Base-by-base conservation (phyloP, 2,113 vertebrate species). In the Microcebus tavaratra region DNA sequence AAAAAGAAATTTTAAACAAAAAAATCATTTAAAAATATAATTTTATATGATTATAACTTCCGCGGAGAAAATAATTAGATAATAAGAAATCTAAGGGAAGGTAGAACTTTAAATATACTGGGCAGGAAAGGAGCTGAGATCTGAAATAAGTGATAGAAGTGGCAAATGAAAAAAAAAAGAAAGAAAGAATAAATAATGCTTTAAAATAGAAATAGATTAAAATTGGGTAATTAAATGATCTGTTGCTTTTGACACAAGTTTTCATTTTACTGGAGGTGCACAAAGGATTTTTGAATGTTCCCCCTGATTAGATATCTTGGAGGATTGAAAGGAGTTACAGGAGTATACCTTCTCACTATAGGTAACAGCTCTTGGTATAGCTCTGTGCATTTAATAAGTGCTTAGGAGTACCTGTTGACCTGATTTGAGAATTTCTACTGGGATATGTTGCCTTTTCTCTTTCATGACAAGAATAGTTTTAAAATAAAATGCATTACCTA, bases 401-500 rank as follows among this genome's bases (percentile, higher is more conserved):
- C 80, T 81, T 29, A 68, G 29, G 21, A 75, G 4, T 63, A 94
- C n/a, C 50, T 75, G 42, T 11, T 91, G 68, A 78, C 57, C 50
- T 72, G 78, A 86, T 89, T 84, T 59, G 31, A 80, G 27, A 63
- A 20, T 50, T 81, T 86, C 42, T 70, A 17, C 48, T 86, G 59
- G 73, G 48, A 81, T 73, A 8, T 45, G 42, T 68, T 79, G 25
- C 11, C 20, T 81, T 85, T 18, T 78, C 34, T 97, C 50, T 95
- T 89, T 73, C 17, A 72, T 70, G 68, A 91, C n/a, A 85, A 86
- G 29, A 93, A 88, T n/a, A 84, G 8, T 92, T 97, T 91, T 65
- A 82, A 95, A 92, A 95, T 89, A 91, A 96, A 75, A 85, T 36
- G 67, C 14, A 83, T 79, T 72, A 67, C 45, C 85, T 96, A 45